Conservation (phyloP, 2,113 vertebrate genomes). For the Phaethon lepturus region DNA sequence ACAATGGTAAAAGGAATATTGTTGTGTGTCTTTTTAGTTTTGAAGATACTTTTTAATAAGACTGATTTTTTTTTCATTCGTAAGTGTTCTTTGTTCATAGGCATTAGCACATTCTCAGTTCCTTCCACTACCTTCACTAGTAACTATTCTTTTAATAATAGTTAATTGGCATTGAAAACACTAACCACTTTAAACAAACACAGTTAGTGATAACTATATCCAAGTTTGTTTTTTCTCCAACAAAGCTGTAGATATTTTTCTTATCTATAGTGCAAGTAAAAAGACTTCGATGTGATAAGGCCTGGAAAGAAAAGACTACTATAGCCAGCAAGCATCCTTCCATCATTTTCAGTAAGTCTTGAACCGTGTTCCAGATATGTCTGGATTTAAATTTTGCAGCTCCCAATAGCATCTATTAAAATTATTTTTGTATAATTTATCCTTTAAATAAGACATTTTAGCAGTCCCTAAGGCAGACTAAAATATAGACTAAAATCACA, state of each 20-base stretch:
- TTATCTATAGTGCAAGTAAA: not conserved
- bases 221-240: not conserved
- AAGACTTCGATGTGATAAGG: not conserved
- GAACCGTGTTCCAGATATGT: not conserved
- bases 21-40: not conserved
- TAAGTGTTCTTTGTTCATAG: not conserved
- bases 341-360: not conserved
- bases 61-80: not conserved
- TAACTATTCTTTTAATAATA: not conserved
- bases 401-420: not conserved
- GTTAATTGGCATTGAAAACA: not conserved
- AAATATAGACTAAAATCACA: not conserved
- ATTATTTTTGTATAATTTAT: not conserved
- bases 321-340: not conserved
- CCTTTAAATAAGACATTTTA: not conserved
- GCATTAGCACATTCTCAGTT: not conserved
- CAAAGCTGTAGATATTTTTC: not conserved
- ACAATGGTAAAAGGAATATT: not conserved
- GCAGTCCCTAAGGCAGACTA: not conserved
- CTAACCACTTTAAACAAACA: not conserved
- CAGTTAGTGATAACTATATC: not conserved
- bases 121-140: not conserved
- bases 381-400: not conserved
- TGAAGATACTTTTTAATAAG: not conserved
- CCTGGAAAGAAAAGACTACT: not conserved